Evolutionary conservation across 2,113 vertebrate genomes (phyloP).

Genomic region (Regulus satrapa): DNA sequence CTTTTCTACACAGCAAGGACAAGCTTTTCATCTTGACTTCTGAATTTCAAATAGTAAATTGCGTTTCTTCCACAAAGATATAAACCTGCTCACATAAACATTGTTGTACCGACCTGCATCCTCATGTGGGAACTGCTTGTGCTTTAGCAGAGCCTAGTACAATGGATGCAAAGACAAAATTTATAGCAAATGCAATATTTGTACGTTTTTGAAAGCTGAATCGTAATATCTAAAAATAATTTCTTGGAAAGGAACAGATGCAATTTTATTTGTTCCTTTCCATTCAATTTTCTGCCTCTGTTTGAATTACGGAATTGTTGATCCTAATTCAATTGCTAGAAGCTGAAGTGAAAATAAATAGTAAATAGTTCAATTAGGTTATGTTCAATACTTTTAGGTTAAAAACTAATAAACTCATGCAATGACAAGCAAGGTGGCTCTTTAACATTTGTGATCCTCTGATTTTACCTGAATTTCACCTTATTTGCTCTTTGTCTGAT

Average conservation of each 20-base stretch:
- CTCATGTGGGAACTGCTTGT: neutral
- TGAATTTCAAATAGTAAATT: neutral
- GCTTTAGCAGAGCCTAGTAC: neutral
- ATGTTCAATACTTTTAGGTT: neutral
- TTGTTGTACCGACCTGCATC: fast-evolving
- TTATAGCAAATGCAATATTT: neutral
- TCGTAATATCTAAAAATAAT: neutral
- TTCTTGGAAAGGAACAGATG: neutral
- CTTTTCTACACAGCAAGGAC: neutral
- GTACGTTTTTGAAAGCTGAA: neutral
- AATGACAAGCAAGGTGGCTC: neutral
- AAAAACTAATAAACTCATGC: neutral
- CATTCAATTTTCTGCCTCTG: neutral
- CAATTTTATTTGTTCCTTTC: neutral
- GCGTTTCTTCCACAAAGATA: neutral
- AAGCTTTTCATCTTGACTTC: neutral
- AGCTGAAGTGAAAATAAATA: neutral
- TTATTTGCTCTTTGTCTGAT: neutral
- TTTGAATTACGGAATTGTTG: neutral
- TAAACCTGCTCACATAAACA: neutral
- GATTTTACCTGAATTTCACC: neutral
- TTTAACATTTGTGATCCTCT: neutral
- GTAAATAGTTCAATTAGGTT: neutral
- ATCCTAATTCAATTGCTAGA: neutral
- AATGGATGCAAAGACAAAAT: neutral